phyloP scores from a whole-genome alignment of 1,140 invertebrate species.

The Drosophila truncata region DNA sequence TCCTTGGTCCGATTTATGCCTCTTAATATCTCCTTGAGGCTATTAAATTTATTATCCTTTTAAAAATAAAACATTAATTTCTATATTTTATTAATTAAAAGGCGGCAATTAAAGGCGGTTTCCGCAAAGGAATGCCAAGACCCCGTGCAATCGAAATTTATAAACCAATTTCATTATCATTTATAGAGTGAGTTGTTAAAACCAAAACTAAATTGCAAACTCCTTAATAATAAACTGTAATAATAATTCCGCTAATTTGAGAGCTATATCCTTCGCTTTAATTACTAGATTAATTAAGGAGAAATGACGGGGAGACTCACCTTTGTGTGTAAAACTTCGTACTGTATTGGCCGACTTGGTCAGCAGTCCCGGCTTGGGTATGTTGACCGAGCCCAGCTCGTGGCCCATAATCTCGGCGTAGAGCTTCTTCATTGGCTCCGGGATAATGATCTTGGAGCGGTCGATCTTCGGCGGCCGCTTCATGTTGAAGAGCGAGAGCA shows the following conservation, averaged over 20 bases:
- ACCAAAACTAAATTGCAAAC: not conserved
- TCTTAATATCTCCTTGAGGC: not conserved
- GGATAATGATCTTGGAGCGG: conserved; percentile 88
- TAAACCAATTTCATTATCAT: not conserved
- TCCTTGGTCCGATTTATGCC: not conserved
- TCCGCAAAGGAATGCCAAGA: not conserved
- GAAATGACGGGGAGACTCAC: conserved; percentile 86
- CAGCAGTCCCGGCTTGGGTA: conserved; percentile 89
- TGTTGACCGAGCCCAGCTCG: conserved; percentile 87
- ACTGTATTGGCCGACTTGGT: conserved; percentile 93
- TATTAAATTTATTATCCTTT: not conserved
- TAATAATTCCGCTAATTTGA: not conserved
- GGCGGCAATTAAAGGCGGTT: not conserved
- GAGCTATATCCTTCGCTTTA: not conserved
- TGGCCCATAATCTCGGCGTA: conserved; percentile 89
- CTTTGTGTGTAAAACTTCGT: conserved; percentile 93
- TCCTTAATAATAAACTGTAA: not conserved
- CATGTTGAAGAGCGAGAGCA: conserved; percentile 92
- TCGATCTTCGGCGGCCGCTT: conserved; percentile 87
- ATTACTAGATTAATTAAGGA: too few species aligned
- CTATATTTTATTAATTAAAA: conserved; percentile 1
- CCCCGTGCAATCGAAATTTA: not conserved
- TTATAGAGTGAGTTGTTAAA: not conserved
- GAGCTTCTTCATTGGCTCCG: conserved; percentile 92
- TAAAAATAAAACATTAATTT: not conserved